Evolutionary conservation across 2,113 vertebrate species (phyloP).

Genomic region (Eleginops maclovinus): DNA sequence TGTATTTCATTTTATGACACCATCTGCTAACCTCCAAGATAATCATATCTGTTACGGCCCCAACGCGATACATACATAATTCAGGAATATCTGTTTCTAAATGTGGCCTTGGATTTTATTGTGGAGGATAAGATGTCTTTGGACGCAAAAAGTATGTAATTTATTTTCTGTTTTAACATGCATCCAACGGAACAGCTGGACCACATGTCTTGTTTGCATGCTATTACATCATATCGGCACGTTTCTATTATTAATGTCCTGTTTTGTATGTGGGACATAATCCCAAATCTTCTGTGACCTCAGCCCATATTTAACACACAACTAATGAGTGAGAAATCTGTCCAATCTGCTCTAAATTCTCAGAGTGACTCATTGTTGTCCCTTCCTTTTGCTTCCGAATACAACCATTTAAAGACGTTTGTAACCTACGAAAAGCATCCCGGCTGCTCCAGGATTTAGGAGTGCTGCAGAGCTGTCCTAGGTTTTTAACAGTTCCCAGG

Average conservation of each 20-base stretch:
- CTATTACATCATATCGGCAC: not conserved
- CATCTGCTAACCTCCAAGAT: slow-evolving; percentile 84
- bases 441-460: slow-evolving; percentile 14
- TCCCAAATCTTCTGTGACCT: not conserved
- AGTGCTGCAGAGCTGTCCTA: slow-evolving; percentile 13
- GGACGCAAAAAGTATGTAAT: not conserved
- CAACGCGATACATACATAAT: slow-evolving; percentile 73
- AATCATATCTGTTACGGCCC: slow-evolving; percentile 69
- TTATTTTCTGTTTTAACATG: not conserved
- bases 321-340: not conserved
- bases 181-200: not conserved
- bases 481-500: slow-evolving; percentile 35
- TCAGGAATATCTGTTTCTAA: slow-evolving; percentile 56
- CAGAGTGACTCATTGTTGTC: not conserved
- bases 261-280: not conserved
- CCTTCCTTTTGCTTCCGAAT: not conserved
- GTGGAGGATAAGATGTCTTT: not conserved
- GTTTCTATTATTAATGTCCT: not conserved
- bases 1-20: slow-evolving; percentile 81
- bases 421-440: not conserved
- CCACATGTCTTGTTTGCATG: not conserved
- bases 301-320: slow-evolving; percentile 6
- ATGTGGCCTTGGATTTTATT: not conserved
- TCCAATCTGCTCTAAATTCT: not conserved
- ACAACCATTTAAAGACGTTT: slow-evolving; percentile 12